phyloP scores from a whole-genome alignment of 2,888 invertebrate genomes.

The Dorcus parallelipipedus region DNA sequence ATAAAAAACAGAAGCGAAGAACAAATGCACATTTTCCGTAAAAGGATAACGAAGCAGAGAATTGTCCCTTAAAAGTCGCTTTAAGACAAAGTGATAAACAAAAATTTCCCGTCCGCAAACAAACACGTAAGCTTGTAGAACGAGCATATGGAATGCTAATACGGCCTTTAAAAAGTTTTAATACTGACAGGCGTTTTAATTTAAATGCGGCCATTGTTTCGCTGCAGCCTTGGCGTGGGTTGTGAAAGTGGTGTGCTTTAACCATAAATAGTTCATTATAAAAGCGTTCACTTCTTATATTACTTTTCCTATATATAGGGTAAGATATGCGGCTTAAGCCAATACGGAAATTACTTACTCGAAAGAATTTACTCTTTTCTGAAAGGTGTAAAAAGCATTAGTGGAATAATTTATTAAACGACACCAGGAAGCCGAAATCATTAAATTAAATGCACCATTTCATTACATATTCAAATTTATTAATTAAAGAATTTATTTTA shows the following conservation, averaged over 20 bases:
- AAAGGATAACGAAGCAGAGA: conserved; percentile 19
- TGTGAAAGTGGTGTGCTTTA: conserved; percentile 14
- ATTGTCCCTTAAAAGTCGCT: conserved; percentile 22
- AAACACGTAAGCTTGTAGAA: conserved; percentile 20
- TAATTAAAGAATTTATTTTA: too few relatives aligned
- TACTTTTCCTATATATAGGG: neutral
- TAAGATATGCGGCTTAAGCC: neutral
- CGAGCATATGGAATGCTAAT: conserved; percentile 26
- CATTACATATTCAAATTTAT: too few relatives aligned
- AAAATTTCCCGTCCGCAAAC: conserved; percentile 23
- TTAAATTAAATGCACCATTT: too few relatives aligned
- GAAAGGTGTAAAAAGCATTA: too few relatives aligned
- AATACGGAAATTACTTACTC: too few relatives aligned
- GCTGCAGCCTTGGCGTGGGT: conserved; percentile 18
- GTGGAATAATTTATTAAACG: too few relatives aligned
- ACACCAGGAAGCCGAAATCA: too few relatives aligned
- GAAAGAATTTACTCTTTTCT: too few relatives aligned
- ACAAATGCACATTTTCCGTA: conserved; percentile 8
- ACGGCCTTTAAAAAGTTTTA: conserved; percentile 23
- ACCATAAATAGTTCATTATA: conserved; percentile 17
- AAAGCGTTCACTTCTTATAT: neutral
- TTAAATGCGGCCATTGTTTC: conserved; percentile 25
- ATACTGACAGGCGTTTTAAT: conserved; percentile 23
- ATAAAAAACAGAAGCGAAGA: conserved; percentile 8
- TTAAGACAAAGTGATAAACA: conserved; percentile 20